These are phyloP conservation scores for Ectemnius cavifrons DNA, from an alignment of 2,888 invertebrate genomes.

Conservation along the genomic window DNA sequence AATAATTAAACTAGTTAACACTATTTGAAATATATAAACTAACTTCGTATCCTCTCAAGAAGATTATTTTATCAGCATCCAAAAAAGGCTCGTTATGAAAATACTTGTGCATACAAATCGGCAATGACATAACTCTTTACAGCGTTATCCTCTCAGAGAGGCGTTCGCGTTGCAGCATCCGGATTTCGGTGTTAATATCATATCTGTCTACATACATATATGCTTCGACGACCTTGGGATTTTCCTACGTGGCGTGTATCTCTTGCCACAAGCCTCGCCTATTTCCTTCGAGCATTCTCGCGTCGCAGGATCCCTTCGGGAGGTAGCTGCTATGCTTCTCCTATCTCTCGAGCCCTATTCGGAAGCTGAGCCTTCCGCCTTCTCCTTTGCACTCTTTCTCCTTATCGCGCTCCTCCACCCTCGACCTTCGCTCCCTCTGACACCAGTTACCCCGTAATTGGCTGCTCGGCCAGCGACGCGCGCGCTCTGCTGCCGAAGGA, in stretches of 20 bases:
- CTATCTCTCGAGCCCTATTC: no score
- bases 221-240: slow-evolving; percentile 12
- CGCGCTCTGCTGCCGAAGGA: slow-evolving; percentile 24
- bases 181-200: not conserved
- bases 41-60: no score
- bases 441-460: slow-evolving; percentile 62
- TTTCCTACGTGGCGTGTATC: not conserved
- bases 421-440: slow-evolving; percentile 38
- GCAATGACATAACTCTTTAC: not conserved
- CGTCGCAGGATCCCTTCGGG: not conserved
- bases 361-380: no score
- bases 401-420: slow-evolving; percentile 27
- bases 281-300: slow-evolving; percentile 11
- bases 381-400: slow-evolving; percentile 17
- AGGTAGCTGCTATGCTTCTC: not conserved
- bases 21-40: no score
- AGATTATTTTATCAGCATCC: no score
- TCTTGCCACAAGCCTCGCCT: not conserved
- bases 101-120: no score
- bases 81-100: no score
- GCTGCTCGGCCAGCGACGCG: slow-evolving; percentile 56
- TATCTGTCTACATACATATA: slow-evolving; percentile 8
- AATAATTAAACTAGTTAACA: no score
- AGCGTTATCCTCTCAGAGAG: not conserved
- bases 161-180: not conserved